Percentiles rank a stretch among this genome's conserved stretches.
These are phyloP conservation scores for Andrena praecox DNA, from an alignment of 2,888 invertebrate genomes.

Conservation along the genomic window DNA sequence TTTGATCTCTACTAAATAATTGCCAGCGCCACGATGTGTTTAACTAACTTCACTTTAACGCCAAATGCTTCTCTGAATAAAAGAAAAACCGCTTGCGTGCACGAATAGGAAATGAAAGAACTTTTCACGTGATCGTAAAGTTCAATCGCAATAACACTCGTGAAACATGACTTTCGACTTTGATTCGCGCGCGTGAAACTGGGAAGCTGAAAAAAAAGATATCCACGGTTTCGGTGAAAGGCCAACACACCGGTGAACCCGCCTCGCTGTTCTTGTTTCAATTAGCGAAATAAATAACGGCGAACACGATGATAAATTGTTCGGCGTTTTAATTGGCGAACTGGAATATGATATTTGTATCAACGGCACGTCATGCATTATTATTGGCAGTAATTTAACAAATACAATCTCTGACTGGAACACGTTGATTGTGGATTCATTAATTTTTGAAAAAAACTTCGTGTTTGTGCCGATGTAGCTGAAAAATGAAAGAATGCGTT, in stretches of 20 bases:
- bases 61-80: too few species aligned
- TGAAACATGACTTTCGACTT: background rate
- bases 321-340: constrained; percentile 35
- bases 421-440: background rate
- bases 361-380: background rate
- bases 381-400: constrained; percentile 6
- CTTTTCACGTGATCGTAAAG: background rate
- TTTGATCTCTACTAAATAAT: too few species aligned
- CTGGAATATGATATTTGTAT: constrained; percentile 23
- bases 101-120: background rate
- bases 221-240: background rate
- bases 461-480: background rate
- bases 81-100: background rate
- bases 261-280: constrained; percentile 22
- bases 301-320: constrained; percentile 20
- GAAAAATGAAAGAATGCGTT: background rate
- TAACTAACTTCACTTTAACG: too few species aligned
- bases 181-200: background rate
- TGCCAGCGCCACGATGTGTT: too few species aligned
- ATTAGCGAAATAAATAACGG: constrained; percentile 27
- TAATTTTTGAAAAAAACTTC: background rate
- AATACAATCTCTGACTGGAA: background rate
- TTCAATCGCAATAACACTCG: background rate
- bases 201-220: constrained; percentile 1
- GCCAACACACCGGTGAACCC: background rate